Base-by-base conservation (phyloP, 2,113 vertebrate genomes). In the Cervus canadensis region DNA sequence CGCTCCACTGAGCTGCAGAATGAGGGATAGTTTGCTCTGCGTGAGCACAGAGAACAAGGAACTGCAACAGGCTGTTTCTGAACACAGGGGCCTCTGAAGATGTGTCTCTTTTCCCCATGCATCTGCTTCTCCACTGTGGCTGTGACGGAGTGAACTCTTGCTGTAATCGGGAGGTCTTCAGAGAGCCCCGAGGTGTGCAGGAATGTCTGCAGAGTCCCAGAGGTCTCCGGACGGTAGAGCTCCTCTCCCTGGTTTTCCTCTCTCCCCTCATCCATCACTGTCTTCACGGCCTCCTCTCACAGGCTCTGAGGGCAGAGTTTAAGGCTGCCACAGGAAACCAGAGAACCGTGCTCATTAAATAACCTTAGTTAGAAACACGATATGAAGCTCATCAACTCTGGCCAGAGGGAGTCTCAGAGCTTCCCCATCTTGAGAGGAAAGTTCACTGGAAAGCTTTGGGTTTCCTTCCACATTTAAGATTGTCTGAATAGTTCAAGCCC, bases 391-490 rank as follows among this genome's bases (percentile, higher is more conserved):
- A n/a, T 90, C 48, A 81, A 9, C 33, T 96, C 36, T 92, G 50
- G 33, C 85, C 40, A 25, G 36, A 57, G 28, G 15, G 26, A 52
- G 2, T 89, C 87, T 91, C 92, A 91, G 87, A 78, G 82, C 81
- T 76, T 74, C 17, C 74, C 56, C 81, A 45, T 93, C 78, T 97
- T 71, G 56, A 95, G 79, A 93, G 71, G 67, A 94, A 90, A 91
- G 56, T 96, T 98, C 82, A 79, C 71, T 59, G 84, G 91, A 97
- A 96, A 96, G n/a, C 30, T 91, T 84, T 52, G 40, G 81, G 57
- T 40, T 83, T 92, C 59, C 26, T 97, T 94, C 78, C 1, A 5
- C 54, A 23, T 93, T 88, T 91, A 95, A 89, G 59, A 60, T 94
- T 56, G 90, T 96, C 40, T 62, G 40, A 11, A 76, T 50, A 87